Percentiles rank a stretch among this genome's conserved stretches.
phyloP scores from a whole-genome alignment of 2,113 vertebrate species.

The Ophthalmotilapia sp. region DNA sequence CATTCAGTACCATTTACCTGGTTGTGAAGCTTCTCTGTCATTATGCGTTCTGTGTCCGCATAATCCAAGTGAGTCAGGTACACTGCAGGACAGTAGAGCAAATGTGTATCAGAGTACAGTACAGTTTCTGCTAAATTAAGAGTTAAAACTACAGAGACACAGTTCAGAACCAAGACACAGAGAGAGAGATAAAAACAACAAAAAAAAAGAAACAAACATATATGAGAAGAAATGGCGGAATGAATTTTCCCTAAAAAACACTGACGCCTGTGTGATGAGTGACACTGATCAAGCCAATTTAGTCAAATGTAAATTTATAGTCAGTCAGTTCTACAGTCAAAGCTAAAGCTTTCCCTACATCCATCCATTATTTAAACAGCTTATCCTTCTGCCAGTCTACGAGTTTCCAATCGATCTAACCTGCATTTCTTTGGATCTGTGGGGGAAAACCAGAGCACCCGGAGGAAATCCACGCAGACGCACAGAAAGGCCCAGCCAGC shows the following conservation, averaged over 20 bases:
- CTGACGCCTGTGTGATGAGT: neutral
- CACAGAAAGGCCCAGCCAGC: neutral
- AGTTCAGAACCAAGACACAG: neutral
- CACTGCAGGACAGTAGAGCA: slow-evolving; percentile 67
- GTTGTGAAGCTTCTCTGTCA: slow-evolving; percentile 99
- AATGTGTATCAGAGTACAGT: neutral
- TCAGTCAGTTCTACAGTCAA: neutral
- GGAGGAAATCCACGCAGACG: neutral
- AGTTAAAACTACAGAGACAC: neutral
- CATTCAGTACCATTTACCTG: slow-evolving; percentile 98
- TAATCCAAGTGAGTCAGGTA: slow-evolving; percentile 98
- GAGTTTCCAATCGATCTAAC: neutral
- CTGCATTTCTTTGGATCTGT: neutral
- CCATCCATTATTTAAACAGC: neutral
- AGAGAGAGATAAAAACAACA: neutral
- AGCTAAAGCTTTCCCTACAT: neutral
- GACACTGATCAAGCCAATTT: neutral
- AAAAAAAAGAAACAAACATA: neutral
- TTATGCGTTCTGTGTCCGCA: slow-evolving; percentile 95
- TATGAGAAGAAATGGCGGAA: neutral
- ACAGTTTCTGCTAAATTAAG: neutral
- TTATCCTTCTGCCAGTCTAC: neutral
- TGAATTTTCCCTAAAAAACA: neutral
- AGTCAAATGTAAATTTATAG: neutral
- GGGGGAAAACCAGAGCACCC: neutral